A percentile compares a stretch with the other conserved stretches of the same genome.
These are phyloP conservation scores for Melanostoma scalare DNA, from an alignment of 2,888 invertebrate genomes.

Conservation along the genomic window DNA sequence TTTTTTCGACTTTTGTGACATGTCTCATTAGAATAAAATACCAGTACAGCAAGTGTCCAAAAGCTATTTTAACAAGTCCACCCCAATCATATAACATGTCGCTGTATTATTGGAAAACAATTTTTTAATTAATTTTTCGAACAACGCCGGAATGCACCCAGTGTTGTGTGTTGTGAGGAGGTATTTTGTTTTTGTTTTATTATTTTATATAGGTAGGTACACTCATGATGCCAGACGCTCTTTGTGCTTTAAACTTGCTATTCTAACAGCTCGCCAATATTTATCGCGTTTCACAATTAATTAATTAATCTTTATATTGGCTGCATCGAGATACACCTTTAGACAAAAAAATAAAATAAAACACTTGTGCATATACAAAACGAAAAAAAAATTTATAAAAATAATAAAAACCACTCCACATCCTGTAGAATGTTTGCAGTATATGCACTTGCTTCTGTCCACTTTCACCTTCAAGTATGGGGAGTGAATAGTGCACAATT, in stretches of 20 bases:
- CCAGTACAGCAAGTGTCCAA: slow-evolving; percentile 50
- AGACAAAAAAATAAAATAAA: too few relatives aligned
- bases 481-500: too few relatives aligned
- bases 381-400: slow-evolving; percentile 3
- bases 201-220: too few relatives aligned
- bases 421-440: not conserved
- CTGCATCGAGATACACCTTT: too few relatives aligned
- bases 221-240: too few relatives aligned
- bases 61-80: slow-evolving; percentile 48
- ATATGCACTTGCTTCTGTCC: slow-evolving; percentile 6
- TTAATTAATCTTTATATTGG: too few relatives aligned
- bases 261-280: too few relatives aligned
- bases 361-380: not conserved
- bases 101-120: slow-evolving; percentile 49
- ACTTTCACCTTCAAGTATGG: slow-evolving; percentile 8
- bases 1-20: not conserved
- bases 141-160: slow-evolving; percentile 19
- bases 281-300: too few relatives aligned
- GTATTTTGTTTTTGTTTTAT: too few relatives aligned
- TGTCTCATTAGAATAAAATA: slow-evolving; percentile 53
- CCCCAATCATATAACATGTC: slow-evolving; percentile 15
- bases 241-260: too few relatives aligned
- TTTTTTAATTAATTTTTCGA: slow-evolving; percentile 58
- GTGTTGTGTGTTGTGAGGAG: too few relatives aligned
- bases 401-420: slow-evolving; percentile 29